Conservation (phyloP, 1,140 invertebrate species). For the Drosophila neocordata region DNA sequence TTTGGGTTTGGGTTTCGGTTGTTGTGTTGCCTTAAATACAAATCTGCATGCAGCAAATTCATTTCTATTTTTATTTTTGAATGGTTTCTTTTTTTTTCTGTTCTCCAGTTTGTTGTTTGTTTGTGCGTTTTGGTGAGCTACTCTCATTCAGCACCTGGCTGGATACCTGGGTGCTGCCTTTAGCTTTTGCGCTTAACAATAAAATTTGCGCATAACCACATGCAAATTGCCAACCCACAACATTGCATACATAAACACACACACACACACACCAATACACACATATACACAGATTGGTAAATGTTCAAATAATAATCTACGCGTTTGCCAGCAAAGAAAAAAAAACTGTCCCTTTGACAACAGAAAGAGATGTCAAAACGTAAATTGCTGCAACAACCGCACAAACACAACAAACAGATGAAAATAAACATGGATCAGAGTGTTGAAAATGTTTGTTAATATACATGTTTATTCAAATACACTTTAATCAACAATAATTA, state of each 20-base stretch:
- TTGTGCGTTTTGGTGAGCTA: constrained; percentile 27
- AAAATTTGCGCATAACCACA: constrained; percentile 81
- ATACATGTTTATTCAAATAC: constrained; percentile 1
- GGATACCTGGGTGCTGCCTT: constrained; percentile 34
- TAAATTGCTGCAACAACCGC: constrained; percentile 63
- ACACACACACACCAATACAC: constrained; percentile 21
- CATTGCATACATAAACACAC: constrained; percentile 30
- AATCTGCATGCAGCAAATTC: constrained; percentile 25
- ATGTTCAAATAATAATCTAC: constrained; percentile 79
- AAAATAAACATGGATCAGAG: constrained; percentile 9
- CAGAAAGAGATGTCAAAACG: constrained; percentile 64
- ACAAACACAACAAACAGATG: constrained; percentile 39
- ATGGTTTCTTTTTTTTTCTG: constrained; percentile 20
- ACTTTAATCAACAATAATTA: constrained; percentile 11
- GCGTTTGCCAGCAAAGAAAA: constrained; percentile 42
- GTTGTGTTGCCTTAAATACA: constrained; percentile 23
- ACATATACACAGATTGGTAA: constrained; percentile 40
- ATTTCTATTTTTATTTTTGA: constrained; percentile 14
- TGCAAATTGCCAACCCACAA: constrained; percentile 78
- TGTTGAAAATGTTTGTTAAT: constrained; percentile 16
- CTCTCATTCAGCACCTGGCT: constrained; percentile 27
- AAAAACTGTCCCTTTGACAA: constrained; percentile 36
- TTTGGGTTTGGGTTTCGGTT: constrained; percentile 9
- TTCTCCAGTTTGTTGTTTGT: constrained; percentile 28
- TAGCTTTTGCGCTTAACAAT: constrained; percentile 76